A percentile compares a stretch with the other conserved stretches of the same genome.
Conservation (phyloP, 2,888 invertebrate species). For the Chymomyza fuscimana region DNA sequence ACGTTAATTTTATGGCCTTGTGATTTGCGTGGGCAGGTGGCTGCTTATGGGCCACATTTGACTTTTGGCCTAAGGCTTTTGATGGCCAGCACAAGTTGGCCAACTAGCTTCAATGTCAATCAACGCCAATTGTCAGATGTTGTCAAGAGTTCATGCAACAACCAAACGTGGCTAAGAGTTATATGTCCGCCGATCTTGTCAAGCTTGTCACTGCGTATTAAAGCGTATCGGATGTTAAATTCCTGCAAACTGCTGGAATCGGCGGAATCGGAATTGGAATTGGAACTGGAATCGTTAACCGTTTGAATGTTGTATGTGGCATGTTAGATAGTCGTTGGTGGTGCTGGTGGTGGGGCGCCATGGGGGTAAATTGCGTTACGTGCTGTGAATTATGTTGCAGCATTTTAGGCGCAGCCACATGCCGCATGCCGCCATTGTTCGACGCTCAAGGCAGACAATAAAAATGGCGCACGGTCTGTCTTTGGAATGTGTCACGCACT, state of each 20-base stretch:
- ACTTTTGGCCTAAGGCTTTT: conserved; percentile 11
- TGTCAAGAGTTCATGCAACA: neutral
- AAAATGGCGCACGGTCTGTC: conserved; percentile 28
- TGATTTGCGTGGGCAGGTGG: conserved; percentile 28
- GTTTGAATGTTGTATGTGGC: neutral
- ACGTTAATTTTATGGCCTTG: conserved; percentile 43
- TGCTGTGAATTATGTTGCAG: conserved; percentile 70
- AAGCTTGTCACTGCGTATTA: conserved; percentile 53
- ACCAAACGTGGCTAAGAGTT: conserved; percentile 14
- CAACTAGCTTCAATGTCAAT: conserved; percentile 34
- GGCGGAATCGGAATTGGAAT: neutral
- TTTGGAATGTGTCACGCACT: conserved; percentile 66
- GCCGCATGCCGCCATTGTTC: conserved; percentile 8
- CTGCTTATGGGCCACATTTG: conserved; percentile 1
- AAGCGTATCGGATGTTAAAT: conserved; percentile 28
- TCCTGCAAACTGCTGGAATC: neutral
- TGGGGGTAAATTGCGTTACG: conserved; percentile 62
- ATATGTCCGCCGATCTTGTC: conserved; percentile 11
- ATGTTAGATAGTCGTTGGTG: neutral
- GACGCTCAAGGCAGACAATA: conserved; percentile 51
- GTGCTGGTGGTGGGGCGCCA: neutral
- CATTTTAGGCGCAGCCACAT: conserved; percentile 58
- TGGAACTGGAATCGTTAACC: neutral
- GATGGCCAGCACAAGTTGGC: neutral
- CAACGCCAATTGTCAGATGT: conserved; percentile 20